Conservation (phyloP, 2,113 vertebrate species). For the Apodemus speciosus region DNA sequence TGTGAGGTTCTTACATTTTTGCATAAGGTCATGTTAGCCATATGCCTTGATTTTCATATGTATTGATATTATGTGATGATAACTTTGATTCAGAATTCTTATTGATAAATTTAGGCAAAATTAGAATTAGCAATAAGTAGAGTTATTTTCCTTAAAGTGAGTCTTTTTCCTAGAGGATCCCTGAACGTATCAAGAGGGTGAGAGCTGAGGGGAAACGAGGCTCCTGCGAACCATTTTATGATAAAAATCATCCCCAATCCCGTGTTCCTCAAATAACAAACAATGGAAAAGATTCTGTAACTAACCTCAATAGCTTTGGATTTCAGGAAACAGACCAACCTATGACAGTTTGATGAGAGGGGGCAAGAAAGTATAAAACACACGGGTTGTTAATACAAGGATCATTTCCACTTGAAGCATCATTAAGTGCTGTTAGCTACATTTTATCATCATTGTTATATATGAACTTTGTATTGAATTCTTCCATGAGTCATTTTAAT, state of each 20-base stretch:
- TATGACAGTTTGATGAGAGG: not conserved
- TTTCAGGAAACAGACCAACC: not conserved
- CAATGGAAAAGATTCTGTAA: not conserved
- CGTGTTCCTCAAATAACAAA: conserved; percentile 9
- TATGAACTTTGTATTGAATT: not conserved
- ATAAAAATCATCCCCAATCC: not conserved
- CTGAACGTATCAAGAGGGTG: not conserved
- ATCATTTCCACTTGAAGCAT: not conserved
- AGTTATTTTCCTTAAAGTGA: not conserved
- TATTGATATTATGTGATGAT: not conserved
- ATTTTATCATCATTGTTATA: not conserved
- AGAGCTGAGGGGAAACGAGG: not conserved
- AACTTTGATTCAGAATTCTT: not conserved
- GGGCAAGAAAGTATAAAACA: not conserved
- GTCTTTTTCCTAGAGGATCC: not conserved
- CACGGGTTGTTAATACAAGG: not conserved
- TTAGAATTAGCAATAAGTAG: not conserved
- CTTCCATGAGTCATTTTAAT: not conserved
- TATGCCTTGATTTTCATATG: not conserved
- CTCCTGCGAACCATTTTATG: not conserved
- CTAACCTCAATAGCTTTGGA: not conserved
- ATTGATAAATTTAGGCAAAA: not conserved
- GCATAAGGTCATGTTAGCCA: not conserved
- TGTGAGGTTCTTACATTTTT: not conserved
- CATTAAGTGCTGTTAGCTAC: not conserved